Evolutionary conservation across 2,113 vertebrate species (phyloP).

Genomic region (Urocynchramus pylzowi): DNA sequence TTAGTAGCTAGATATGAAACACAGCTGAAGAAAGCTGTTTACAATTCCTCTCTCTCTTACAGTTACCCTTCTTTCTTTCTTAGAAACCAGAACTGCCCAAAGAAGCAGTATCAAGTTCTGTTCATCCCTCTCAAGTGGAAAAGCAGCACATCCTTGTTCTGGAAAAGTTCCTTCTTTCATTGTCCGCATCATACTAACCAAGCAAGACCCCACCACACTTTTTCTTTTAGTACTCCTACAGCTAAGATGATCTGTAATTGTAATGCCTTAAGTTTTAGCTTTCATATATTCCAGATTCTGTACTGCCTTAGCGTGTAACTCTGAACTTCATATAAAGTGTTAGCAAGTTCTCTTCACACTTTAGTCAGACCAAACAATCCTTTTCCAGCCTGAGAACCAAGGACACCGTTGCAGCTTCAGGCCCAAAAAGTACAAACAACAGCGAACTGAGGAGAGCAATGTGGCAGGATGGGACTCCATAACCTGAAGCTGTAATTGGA

Average conservation of each 20-base stretch:
- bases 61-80: not conserved
- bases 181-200: not conserved
- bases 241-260: not conserved
- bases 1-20: not conserved
- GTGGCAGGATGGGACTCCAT: not conserved
- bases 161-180: not conserved
- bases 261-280: not conserved
- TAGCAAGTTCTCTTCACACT: not conserved
- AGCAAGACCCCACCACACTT: not conserved
- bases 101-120: not conserved
- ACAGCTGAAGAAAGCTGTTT: not conserved
- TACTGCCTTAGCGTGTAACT: not conserved
- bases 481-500: not conserved
- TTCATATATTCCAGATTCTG: not conserved
- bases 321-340: not conserved
- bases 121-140: not conserved
- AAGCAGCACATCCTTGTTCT: not conserved
- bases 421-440: not conserved
- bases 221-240: not conserved
- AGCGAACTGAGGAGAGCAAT: not conserved
- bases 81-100: not conserved
- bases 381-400: not conserved
- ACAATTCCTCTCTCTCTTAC: not conserved
- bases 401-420: not conserved
- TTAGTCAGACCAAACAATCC: not conserved